phyloP scores from a whole-genome alignment of 2,797 vertebrate species.

The Cephalopachus bancanus region DNA sequence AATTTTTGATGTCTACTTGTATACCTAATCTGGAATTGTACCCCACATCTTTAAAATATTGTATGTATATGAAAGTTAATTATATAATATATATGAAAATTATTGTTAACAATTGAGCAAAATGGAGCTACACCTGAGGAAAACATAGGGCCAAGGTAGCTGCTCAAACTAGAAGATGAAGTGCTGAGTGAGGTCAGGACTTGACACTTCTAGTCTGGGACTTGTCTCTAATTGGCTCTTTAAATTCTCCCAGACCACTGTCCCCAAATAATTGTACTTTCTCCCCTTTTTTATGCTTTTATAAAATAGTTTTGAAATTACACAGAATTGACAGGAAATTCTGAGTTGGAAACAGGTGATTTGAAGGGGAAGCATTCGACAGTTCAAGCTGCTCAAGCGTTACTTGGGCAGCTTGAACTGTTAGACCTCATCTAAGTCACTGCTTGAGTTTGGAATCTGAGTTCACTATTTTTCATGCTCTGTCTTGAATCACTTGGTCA shows the following conservation, averaged over 20 bases:
- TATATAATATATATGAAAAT: background rate
- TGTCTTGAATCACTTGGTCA: background rate
- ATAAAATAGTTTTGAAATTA: background rate
- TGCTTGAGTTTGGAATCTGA: background rate
- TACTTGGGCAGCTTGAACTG: fast-evolving
- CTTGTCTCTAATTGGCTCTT: background rate
- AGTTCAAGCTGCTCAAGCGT: background rate
- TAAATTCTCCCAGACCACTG: background rate
- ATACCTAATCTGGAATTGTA: too few species aligned
- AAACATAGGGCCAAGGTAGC: background rate
- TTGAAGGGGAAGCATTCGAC: background rate
- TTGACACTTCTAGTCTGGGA: too few species aligned
- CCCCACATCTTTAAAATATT: too few species aligned
- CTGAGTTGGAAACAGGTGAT: background rate
- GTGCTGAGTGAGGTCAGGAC: fast-evolving
- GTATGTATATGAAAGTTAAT: too few species aligned
- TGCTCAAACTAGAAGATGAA: background rate
- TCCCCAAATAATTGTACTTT: background rate
- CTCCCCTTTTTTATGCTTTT: background rate
- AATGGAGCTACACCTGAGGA: background rate
- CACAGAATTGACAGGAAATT: background rate
- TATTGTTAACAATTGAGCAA: background rate
- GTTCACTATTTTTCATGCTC: background rate
- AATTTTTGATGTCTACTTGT: too few species aligned
- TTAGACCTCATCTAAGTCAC: background rate